These are phyloP conservation scores for Mythimna impura DNA, from an alignment of 2,888 invertebrate genomes.

Conservation along the genomic window DNA sequence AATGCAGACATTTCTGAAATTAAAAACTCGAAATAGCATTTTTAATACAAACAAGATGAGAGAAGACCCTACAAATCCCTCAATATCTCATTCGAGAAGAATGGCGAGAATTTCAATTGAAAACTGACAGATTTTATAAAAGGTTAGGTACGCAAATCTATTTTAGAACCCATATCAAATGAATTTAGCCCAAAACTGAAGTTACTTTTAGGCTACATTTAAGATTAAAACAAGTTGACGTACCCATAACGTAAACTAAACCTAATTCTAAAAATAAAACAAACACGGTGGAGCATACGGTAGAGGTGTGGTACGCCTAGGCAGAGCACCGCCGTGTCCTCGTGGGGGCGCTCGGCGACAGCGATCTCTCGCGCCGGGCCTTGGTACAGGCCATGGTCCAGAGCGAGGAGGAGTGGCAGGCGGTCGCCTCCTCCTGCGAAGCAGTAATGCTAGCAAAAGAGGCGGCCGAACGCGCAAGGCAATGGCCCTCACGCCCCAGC, in stretches of 20 bases:
- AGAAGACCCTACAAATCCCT: neutral
- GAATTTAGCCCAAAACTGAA: neutral
- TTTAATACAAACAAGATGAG: neutral
- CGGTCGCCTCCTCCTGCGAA: no score
- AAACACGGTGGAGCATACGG: no score
- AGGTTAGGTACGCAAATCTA: neutral
- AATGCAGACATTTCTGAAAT: neutral
- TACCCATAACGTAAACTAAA: neutral
- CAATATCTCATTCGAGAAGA: neutral
- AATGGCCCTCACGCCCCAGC: no score
- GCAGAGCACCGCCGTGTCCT: no score
- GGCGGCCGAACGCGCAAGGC: no score
- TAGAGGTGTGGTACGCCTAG: no score
- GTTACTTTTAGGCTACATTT: neutral
- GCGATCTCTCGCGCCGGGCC: no score
- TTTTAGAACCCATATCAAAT: neutral
- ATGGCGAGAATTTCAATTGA: neutral
- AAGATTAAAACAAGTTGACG: neutral
- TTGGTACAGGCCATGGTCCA: no score
- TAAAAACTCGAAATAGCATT: no score
- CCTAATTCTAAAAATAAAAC: slow-evolving; percentile 9
- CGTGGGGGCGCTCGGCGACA: no score
- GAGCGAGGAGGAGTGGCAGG: no score
- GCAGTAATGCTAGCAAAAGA: no score
- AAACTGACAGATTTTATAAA: neutral